Conservation (phyloP, 2,888 invertebrate species). For the Eudasyphora cyanicolor region DNA sequence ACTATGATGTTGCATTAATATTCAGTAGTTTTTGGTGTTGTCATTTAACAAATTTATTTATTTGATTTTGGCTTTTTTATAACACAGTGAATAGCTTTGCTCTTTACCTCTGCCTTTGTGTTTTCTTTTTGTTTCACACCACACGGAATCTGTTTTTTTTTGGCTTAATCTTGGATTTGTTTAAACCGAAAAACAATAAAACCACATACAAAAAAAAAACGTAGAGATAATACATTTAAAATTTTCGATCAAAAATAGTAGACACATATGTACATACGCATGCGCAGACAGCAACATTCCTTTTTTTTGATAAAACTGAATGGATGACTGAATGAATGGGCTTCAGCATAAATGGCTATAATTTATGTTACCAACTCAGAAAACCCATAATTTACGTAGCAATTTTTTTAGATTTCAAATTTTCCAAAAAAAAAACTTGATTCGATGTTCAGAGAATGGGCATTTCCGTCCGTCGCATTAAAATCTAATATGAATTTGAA, state of each 20-base stretch:
- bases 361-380: constrained; percentile 59
- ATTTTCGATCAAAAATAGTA: constrained; percentile 34
- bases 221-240: constrained; percentile 7
- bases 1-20: constrained; percentile 41
- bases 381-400: constrained; percentile 58
- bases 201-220: constrained; percentile 19
- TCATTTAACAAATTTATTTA: constrained; percentile 67
- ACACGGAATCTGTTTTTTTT: background rate
- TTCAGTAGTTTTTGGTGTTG: constrained; percentile 70
- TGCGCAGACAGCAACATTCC: background rate
- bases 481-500: constrained; percentile 57
- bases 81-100: background rate
- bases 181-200: background rate
- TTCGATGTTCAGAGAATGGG: constrained; percentile 10
- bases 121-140: background rate
- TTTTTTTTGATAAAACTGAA: constrained; percentile 26
- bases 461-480: constrained; percentile 23
- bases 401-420: constrained; percentile 37
- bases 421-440: constrained; percentile 41
- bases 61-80: constrained; percentile 53
- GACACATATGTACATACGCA: constrained; percentile 22
- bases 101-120: background rate
- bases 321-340: constrained; percentile 42
- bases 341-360: constrained; percentile 55
- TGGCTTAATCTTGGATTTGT: constrained; percentile 2